Evolutionary conservation across 2,888 invertebrate genomes (phyloP).

Genomic region (Chromoteleia sp.): DNA sequence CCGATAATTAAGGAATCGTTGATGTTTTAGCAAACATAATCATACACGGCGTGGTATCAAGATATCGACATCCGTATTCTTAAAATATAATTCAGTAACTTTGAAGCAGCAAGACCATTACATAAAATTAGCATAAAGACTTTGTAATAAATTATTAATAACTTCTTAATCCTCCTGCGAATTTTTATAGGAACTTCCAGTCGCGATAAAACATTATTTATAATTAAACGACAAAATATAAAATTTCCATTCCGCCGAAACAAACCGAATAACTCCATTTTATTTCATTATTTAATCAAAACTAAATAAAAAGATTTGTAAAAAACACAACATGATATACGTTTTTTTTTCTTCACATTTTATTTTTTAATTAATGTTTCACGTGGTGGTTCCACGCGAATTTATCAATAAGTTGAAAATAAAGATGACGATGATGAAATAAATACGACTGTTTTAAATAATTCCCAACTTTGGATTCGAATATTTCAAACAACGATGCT

Average conservation of each 20-base stretch:
- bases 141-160: neutral
- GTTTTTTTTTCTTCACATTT: neutral
- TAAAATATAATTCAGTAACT: neutral
- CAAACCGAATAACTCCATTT: slow-evolving; percentile 1
- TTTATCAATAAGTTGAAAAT: slow-evolving; percentile 13
- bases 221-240: neutral
- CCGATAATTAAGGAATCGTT: too few relatives aligned
- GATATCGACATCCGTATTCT: too few relatives aligned
- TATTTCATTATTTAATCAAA: slow-evolving; percentile 7
- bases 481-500: neutral
- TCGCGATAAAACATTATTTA: neutral
- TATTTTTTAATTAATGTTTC: neutral
- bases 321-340: slow-evolving; percentile 4
- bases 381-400: neutral
- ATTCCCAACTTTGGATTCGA: slow-evolving; percentile 2
- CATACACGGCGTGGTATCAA: too few relatives aligned
- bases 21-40: neutral
- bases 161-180: too few relatives aligned
- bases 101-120: neutral
- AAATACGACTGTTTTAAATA: slow-evolving; percentile 20
- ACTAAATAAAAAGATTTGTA: neutral
- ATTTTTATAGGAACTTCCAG: neutral
- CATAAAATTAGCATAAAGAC: slow-evolving; percentile 3
- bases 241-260: neutral
- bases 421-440: slow-evolving; percentile 5